Percentiles rank a stretch among this genome's conserved stretches.
These are phyloP conservation scores for Microplitis deprimator DNA, from an alignment of 2,888 invertebrate species.

Conservation along the genomic window DNA sequence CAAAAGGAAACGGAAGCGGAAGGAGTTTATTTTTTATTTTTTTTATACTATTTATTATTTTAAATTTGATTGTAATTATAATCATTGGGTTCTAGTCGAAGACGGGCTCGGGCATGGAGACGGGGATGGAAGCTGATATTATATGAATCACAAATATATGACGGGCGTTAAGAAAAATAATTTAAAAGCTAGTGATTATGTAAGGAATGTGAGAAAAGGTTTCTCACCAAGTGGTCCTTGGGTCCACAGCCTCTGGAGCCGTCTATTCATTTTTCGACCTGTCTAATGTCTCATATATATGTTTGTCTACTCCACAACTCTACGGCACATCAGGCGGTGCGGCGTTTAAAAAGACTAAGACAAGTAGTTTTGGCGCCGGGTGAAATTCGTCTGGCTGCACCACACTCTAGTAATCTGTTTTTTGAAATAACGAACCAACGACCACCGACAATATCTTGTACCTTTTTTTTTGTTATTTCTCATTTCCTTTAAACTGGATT, in stretches of 20 bases:
- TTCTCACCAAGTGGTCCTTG: neutral
- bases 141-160: too few species aligned
- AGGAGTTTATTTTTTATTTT: neutral
- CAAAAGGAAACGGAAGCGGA: constrained; percentile 20
- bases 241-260: too few species aligned
- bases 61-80: neutral
- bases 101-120: neutral
- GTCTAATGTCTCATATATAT: neutral
- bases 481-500: constrained; percentile 3
- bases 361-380: constrained; percentile 61
- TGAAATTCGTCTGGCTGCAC: constrained; percentile 52
- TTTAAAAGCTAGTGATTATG: neutral
- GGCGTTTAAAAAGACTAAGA: constrained; percentile 57
- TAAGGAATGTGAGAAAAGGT: constrained; percentile 1
- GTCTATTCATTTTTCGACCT: constrained; percentile 4
- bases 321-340: constrained; percentile 46
- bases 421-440: neutral
- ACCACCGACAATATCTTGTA: neutral
- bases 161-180: too few species aligned
- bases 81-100: neutral
- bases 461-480: constrained; percentile 5
- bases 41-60: neutral
- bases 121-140: too few species aligned
- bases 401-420: constrained; percentile 28
- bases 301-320: neutral